Evolutionary conservation across 1,140 invertebrate species (phyloP), one percentile per base, ranked within the genome.

Genomic region (Batillaria attramentaria): DNA sequence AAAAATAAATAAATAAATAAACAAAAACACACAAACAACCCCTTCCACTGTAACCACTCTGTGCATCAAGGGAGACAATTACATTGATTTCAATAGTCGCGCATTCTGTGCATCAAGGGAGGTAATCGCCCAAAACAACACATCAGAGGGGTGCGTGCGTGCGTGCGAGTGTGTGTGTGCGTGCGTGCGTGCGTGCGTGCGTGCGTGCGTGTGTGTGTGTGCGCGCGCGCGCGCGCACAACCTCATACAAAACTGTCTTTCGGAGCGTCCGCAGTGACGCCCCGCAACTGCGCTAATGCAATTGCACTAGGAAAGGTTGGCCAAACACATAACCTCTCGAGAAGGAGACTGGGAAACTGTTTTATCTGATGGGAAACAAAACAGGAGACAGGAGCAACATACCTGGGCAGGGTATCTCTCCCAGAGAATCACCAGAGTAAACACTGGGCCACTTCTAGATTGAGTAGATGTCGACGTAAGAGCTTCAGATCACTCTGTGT

Each of bases 91-190:
- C 18, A 18, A 8, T 16, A 62, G 6, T 16, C 31, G 10, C 18
- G 31, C n/a, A 8, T 28, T 28, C 60, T 81, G 43, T 5, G 54
- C 62, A 37, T 43, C 72, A 76, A 95, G 85, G 35, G 90, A 90
- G 81, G 91, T 89, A 35, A 87, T 87, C 37, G 96, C 95, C 88
- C 96, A 93, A 0, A 69, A 8, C 37, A 68, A 6, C 20, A 60
- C 31, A 42, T 72, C 31, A 28, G 24, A 20, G 24, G 54, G 24
- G 54, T 60, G 54, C 31, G 54, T 60, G 54, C 31, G 54, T 60
- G 54, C 31, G 54, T 60, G 54, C 31, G 54, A n/a, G 54, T 60
- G 54, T 60, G 54, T 60, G 54, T 60, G 54, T 60, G 54, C 31
- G 54, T 60, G 54, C 31, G 54, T 60, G 54, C 31, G 54, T 60